Percentiles rank a stretch among this genome's conserved stretches.
These are phyloP conservation scores for Suncus etruscus DNA, from an alignment of 2,113 vertebrate genomes.

Conservation along the genomic window DNA sequence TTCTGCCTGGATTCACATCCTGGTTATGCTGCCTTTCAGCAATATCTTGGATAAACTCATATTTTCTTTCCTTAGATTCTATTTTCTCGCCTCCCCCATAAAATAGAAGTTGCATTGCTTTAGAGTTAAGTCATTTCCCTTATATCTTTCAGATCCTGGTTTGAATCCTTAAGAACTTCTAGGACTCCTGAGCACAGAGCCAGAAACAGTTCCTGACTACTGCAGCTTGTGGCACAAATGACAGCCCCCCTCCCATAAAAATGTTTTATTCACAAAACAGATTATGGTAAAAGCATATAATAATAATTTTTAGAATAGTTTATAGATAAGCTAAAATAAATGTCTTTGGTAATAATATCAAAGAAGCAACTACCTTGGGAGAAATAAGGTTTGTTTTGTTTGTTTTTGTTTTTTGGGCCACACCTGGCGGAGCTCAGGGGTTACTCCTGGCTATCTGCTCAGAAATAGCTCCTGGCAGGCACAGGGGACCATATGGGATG, in stretches of 20 bases:
- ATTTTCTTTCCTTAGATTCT: constrained; percentile 19
- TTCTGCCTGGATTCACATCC: neutral
- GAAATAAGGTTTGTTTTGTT: too few relatives aligned
- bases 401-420: too few relatives aligned
- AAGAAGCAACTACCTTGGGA: too few relatives aligned
- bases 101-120: constrained; percentile 19
- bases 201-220: too few relatives aligned
- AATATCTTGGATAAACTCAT: constrained; percentile 1
- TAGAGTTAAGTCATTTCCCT: neutral
- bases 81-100: constrained; percentile 4
- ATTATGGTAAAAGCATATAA: constrained; percentile 40
- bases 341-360: neutral
- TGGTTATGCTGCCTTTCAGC: neutral
- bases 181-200: too few relatives aligned
- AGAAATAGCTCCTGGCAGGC: too few relatives aligned
- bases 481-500: too few relatives aligned
- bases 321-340: constrained; percentile 35
- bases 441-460: too few relatives aligned
- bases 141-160: too few relatives aligned
- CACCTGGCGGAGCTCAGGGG: too few relatives aligned
- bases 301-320: constrained; percentile 20
- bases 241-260: neutral
- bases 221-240: too few relatives aligned
- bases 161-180: too few relatives aligned
- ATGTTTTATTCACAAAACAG: neutral